Evolutionary conservation across 2,888 invertebrate genomes (phyloP).

Genomic region (Neelides folsomi): DNA sequence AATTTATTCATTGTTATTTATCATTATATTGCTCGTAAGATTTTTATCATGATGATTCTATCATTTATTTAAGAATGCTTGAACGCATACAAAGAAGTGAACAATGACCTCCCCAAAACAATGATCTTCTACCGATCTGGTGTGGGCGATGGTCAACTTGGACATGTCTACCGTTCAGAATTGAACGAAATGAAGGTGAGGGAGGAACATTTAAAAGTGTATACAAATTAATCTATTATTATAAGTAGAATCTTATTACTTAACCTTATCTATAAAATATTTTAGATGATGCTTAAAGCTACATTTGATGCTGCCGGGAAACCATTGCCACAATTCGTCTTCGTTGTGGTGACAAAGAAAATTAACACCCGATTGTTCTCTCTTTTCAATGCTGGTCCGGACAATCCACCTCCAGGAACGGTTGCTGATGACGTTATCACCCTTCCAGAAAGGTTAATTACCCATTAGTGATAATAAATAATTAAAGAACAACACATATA

Average conservation of each 20-base stretch:
- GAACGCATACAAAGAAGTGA: slow-evolving; percentile 42
- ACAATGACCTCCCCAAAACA: slow-evolving; percentile 48
- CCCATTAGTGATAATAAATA: background rate
- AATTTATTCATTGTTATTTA: too few species aligned
- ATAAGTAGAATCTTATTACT: too few species aligned
- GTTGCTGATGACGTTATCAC: slow-evolving; percentile 75
- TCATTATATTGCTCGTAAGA: too few species aligned
- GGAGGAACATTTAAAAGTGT: too few species aligned
- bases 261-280: too few species aligned
- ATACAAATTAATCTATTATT: too few species aligned
- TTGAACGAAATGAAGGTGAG: slow-evolving; percentile 42
- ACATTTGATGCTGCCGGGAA: background rate
- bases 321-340: slow-evolving; percentile 45
- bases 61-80: slow-evolving; percentile 39
- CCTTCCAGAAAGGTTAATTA: slow-evolving; percentile 51
- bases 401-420: slow-evolving; percentile 66
- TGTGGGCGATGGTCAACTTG: slow-evolving; percentile 80
- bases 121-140: slow-evolving; percentile 81
- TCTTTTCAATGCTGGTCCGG: background rate
- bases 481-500: too few species aligned
- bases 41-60: too few species aligned
- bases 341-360: slow-evolving; percentile 75
- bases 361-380: slow-evolving; percentile 48
- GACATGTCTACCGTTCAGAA: slow-evolving; percentile 62
- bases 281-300: background rate